These are phyloP conservation scores for Aegithalos caudatus DNA, from an alignment of 2,113 vertebrate species.

Conservation along the genomic window DNA sequence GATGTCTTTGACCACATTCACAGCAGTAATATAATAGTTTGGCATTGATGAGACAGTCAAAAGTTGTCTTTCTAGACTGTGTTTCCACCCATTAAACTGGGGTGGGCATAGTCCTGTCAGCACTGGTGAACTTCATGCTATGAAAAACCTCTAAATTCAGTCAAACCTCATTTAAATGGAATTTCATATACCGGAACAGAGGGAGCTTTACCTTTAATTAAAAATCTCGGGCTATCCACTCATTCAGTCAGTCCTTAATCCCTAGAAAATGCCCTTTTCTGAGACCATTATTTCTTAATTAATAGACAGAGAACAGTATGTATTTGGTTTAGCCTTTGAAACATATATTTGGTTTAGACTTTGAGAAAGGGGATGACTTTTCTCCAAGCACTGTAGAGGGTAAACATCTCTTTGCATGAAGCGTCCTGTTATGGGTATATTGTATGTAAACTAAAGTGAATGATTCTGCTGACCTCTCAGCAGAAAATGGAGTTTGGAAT, in stretches of 20 bases:
- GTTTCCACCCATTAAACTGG: neutral
- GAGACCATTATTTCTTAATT: constrained; percentile 35
- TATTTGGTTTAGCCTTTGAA: neutral
- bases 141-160: neutral
- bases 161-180: constrained; percentile 12
- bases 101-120: neutral
- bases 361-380: neutral
- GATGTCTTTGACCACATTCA: neutral
- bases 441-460: neutral
- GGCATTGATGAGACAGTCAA: neutral
- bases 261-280: neutral
- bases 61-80: neutral
- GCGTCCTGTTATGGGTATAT: neutral
- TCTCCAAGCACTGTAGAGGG: neutral
- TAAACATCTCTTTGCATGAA: neutral
- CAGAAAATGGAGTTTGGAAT: neutral
- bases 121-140: neutral
- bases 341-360: neutral
- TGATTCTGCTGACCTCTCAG: neutral
- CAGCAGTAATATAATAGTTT: neutral
- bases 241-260: constrained; percentile 1
- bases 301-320: neutral
- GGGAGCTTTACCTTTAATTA: constrained; percentile 34
- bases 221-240: constrained; percentile 23
- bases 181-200: constrained; percentile 13